These are phyloP conservation scores for Netelia fuscicornis DNA, from an alignment of 2,888 invertebrate species.

Conservation along the genomic window DNA sequence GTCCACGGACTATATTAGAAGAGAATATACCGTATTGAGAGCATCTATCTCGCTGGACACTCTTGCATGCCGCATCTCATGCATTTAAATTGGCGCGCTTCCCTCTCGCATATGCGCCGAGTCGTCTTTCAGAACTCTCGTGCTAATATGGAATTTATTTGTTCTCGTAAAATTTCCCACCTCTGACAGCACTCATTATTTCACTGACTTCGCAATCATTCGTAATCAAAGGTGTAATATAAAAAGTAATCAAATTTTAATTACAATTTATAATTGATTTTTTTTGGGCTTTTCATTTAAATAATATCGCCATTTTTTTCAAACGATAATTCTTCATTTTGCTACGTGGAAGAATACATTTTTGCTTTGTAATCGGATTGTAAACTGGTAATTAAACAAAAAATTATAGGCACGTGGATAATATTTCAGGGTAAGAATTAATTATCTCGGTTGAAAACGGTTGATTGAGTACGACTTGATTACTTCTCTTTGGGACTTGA, in stretches of 20 bases:
- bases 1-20: background rate
- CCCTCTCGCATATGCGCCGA: background rate
- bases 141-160: background rate
- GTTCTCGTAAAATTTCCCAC: background rate
- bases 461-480: slow-evolving; percentile 26
- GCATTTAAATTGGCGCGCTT: slow-evolving; percentile 12
- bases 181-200: background rate
- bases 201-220: background rate
- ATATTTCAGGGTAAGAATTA: slow-evolving; percentile 14
- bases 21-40: slow-evolving; percentile 15
- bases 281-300: too few relatives aligned
- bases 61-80: slow-evolving; percentile 2
- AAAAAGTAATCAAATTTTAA: too few relatives aligned
- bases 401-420: background rate
- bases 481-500: slow-evolving; percentile 13
- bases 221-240: background rate
- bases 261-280: too few relatives aligned
- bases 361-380: background rate
- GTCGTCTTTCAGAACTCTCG: background rate
- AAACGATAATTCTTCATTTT: too few relatives aligned
- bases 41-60: background rate
- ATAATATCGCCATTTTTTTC: too few relatives aligned
- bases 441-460: background rate
- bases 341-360: background rate
- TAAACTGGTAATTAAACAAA: background rate